These are phyloP conservation scores for Bombyx mandarina DNA, from an alignment of 1,140 invertebrate genomes.

Conservation along the genomic window DNA sequence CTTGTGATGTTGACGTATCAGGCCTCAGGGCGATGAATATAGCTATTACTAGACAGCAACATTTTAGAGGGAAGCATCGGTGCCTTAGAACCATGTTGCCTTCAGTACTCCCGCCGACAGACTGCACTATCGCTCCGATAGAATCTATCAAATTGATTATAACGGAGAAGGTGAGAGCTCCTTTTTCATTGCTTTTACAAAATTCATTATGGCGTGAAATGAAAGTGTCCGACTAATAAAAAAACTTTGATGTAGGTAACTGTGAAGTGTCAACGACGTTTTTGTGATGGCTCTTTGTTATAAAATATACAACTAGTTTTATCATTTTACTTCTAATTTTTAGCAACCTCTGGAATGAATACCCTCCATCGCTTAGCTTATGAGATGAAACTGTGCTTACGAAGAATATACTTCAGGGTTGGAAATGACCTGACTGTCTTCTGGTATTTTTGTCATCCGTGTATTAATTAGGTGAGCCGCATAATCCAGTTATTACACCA, in stretches of 20 bases:
- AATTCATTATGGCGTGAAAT: conserved; percentile 29
- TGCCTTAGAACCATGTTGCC: conserved; percentile 23
- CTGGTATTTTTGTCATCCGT: no score
- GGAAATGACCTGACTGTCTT: no score
- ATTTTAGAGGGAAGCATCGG: conserved; percentile 18
- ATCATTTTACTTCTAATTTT: no score
- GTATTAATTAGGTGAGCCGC: no score
- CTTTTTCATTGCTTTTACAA: conserved; percentile 17
- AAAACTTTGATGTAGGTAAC: no score
- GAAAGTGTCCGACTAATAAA: conserved; percentile 17
- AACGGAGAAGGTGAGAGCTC: conserved; percentile 22
- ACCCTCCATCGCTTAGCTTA: no score
- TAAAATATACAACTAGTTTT: no score
- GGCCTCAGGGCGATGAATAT: conserved; percentile 14
- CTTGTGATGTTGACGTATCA: conserved; percentile 12
- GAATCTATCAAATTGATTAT: conserved; percentile 25
- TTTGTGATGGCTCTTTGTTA: no score
- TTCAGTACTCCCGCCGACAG: conserved; percentile 12
- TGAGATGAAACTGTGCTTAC: no score
- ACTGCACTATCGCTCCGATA: conserved; percentile 14
- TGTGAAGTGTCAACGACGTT: conserved; percentile 1
- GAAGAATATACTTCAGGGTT: no score
- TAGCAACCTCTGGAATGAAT: no score
- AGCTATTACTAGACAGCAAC: conserved; percentile 19
- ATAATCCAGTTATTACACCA: no score